phyloP scores from a whole-genome alignment of 2,888 invertebrate genomes.

The Latrodectus hesperus region DNA sequence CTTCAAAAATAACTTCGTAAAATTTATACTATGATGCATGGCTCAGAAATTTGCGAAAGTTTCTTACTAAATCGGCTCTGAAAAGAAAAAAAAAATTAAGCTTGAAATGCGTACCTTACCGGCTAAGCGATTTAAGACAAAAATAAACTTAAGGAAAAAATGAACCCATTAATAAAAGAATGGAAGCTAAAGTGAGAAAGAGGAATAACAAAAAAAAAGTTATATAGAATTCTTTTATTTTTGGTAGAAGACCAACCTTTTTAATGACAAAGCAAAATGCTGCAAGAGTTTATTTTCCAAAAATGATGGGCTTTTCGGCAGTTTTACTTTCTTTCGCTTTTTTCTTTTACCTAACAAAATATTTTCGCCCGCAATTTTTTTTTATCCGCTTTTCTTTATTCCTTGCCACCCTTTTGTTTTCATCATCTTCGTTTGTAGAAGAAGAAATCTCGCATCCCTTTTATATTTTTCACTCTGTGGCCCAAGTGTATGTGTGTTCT shows the following conservation, averaged over 20 bases:
- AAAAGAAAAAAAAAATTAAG: too few species aligned
- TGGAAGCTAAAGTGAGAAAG: too few species aligned
- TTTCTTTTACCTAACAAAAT: constrained; percentile 14
- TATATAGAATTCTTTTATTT: constrained; percentile 6
- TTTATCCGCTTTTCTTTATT: constrained; percentile 24
- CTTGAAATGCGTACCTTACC: background rate
- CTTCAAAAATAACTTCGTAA: too few species aligned
- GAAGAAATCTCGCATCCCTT: background rate
- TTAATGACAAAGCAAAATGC: constrained; percentile 58
- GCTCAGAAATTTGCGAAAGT: too few species aligned
- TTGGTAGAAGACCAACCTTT: constrained; percentile 11
- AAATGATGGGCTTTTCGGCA: constrained; percentile 67
- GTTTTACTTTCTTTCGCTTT: constrained; percentile 33
- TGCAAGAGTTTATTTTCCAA: constrained; percentile 48
- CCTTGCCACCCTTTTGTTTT: constrained; percentile 28
- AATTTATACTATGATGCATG: too few species aligned
- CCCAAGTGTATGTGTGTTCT: constrained; percentile 30
- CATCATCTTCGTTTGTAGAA: constrained; percentile 24
- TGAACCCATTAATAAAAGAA: too few species aligned
- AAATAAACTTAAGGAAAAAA: constrained; percentile 3
- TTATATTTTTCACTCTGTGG: constrained; percentile 26
- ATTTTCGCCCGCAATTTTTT: background rate
- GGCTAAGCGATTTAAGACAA: constrained; percentile 40
- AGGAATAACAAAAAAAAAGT: background rate
- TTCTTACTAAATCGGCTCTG: too few species aligned